A percentile compares a stretch with the other conserved stretches of the same genome.
Conservation (phyloP, 1,140 invertebrate species). For the Drosophila dunni region DNA sequence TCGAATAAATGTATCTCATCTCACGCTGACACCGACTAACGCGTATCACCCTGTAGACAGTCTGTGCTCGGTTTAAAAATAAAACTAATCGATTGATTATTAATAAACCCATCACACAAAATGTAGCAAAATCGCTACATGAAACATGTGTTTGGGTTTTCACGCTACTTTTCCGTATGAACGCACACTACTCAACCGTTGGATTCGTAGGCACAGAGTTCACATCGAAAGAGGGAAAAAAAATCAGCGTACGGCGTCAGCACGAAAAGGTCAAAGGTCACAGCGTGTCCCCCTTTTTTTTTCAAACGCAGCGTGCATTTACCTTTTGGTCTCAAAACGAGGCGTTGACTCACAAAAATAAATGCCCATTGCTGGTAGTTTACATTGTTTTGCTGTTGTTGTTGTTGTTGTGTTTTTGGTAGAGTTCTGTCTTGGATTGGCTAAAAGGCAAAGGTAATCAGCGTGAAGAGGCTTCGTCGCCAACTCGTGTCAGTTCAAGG, state of each 20-base stretch:
- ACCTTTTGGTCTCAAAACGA: conserved; percentile 62
- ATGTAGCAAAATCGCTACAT: neutral
- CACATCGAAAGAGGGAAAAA: conserved; percentile 1
- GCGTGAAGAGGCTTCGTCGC: conserved; percentile 10
- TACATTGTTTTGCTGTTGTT: conserved; percentile 18
- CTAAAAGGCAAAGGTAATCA: conserved; percentile 28
- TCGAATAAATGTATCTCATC: neutral
- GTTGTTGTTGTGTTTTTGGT: conserved; percentile 13
- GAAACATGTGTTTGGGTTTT: conserved; percentile 57
- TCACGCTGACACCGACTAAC: neutral
- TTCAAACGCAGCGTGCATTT: conserved; percentile 52
- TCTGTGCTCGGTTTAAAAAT: conserved; percentile 28
- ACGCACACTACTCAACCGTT: conserved; percentile 35
- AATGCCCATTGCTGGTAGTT: conserved; percentile 2
- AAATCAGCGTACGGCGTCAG: conserved; percentile 31
- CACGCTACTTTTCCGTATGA: conserved; percentile 70
- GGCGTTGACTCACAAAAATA: conserved; percentile 54
- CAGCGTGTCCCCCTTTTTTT: conserved; percentile 18
- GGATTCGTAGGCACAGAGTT: conserved; percentile 3
- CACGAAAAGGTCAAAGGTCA: conserved; percentile 76
- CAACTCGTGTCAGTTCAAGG: conserved; percentile 57
- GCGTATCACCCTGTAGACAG: neutral
- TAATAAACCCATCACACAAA: conserved; percentile 22
- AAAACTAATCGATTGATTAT: conserved; percentile 41
- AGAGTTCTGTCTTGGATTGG: conserved; percentile 47